These are phyloP conservation scores for Idris sp. DNA, from an alignment of 1,140 invertebrate genomes.

Conservation along the genomic window DNA sequence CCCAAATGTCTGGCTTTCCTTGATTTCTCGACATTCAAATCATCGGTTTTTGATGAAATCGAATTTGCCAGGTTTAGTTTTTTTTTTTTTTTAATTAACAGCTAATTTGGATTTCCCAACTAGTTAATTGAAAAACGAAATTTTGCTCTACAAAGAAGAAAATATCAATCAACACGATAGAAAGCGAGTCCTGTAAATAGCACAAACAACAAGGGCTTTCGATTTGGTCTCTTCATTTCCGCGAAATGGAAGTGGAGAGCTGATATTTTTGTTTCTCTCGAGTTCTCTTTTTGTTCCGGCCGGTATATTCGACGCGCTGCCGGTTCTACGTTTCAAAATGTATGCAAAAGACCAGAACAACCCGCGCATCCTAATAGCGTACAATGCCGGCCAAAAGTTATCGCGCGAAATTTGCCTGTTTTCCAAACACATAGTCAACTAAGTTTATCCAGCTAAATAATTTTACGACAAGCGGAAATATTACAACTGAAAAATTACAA, in stretches of 20 bases:
- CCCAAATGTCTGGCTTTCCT: constrained; percentile 28
- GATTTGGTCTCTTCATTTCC: constrained; percentile 37
- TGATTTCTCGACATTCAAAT: constrained; percentile 20
- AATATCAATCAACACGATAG: constrained; percentile 31
- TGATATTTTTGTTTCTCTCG: constrained; percentile 67
- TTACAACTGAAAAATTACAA: too few species aligned
- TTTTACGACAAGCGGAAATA: too few species aligned
- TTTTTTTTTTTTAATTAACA: too few species aligned
- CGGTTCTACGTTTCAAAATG: constrained; percentile 75
- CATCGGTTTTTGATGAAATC: constrained; percentile 31
- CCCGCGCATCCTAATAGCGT: constrained; percentile 75
- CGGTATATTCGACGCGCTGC: constrained; percentile 69
- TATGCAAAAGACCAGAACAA: constrained; percentile 76
- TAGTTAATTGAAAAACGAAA: too few species aligned
- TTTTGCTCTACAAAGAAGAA: too few species aligned
- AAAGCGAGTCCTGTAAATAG: constrained; percentile 28
- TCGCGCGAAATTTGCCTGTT: too few species aligned
- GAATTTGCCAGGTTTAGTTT: too few species aligned
- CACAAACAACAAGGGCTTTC: constrained; percentile 21
- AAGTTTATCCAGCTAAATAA: too few species aligned
- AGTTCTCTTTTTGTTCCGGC: constrained; percentile 44
- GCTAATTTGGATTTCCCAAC: too few species aligned
- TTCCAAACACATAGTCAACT: too few species aligned
- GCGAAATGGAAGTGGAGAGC: constrained; percentile 48
- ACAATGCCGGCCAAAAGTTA: constrained; percentile 69